Evolutionary conservation across 2,113 vertebrate species (phyloP).

Genomic region (Myiopsitta monachus): DNA sequence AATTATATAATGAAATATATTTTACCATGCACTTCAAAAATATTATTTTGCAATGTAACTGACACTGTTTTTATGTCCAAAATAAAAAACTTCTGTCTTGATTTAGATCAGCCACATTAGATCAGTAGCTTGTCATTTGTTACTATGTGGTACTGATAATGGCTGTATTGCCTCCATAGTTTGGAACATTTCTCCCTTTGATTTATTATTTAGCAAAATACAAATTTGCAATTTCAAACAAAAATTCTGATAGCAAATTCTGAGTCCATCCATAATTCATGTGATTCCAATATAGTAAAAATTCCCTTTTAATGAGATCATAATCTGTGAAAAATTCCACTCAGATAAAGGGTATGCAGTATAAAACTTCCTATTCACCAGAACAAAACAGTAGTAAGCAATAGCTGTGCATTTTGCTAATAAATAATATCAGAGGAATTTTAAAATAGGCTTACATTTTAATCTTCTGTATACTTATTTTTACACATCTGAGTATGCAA

Average conservation of each 20-base stretch:
- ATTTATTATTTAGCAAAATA: neutral
- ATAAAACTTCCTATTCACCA: neutral
- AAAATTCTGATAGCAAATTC: neutral
- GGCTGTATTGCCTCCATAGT: neutral
- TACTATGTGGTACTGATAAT: neutral
- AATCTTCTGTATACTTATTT: neutral
- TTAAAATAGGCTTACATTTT: neutral
- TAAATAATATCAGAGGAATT: neutral
- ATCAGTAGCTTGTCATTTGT: neutral
- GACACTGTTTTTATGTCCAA: neutral
- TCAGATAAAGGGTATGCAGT: neutral
- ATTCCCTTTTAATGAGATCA: neutral
- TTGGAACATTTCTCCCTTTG: neutral
- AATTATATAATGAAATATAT: neutral
- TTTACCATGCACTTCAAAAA: neutral
- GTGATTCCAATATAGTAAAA: neutral
- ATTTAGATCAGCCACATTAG: neutral
- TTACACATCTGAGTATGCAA: neutral
- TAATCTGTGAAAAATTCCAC: neutral
- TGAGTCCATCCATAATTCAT: neutral
- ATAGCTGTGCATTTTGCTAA: accelerated
- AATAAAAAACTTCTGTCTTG: neutral
- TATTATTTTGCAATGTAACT: neutral
- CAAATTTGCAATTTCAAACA: neutral
- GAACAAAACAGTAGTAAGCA: neutral